These are phyloP conservation scores for Augiades crinisus DNA, from an alignment of 2,888 invertebrate genomes.

Conservation along the genomic window DNA sequence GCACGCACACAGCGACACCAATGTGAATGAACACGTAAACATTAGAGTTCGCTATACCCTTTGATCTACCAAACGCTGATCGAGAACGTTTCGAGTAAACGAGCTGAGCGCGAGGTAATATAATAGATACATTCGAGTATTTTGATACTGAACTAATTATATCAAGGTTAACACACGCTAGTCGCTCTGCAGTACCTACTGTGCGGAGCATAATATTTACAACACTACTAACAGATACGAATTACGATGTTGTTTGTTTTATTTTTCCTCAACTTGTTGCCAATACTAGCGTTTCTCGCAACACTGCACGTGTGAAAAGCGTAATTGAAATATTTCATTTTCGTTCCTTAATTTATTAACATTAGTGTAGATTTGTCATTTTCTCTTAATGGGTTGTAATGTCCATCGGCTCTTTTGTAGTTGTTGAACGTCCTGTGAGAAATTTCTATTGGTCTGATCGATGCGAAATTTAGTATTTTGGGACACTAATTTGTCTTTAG, in stretches of 20 bases:
- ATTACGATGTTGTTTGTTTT: slow-evolving; percentile 6
- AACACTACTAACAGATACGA: background rate
- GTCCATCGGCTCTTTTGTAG: no score
- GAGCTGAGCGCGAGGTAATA: background rate
- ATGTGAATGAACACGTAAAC: slow-evolving; percentile 76
- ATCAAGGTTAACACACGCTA: slow-evolving; percentile 31
- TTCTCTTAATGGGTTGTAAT: no score
- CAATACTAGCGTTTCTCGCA: no score
- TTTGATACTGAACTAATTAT: slow-evolving; percentile 30
- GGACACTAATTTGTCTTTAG: no score
- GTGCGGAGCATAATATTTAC: slow-evolving; percentile 14
- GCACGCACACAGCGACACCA: slow-evolving; percentile 53
- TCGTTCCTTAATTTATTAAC: no score
- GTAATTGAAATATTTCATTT: no score
- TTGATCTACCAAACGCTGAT: slow-evolving; percentile 30
- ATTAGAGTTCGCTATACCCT: slow-evolving; percentile 41
- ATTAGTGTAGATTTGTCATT: no score
- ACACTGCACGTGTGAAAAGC: no score
- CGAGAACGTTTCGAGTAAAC: slow-evolving; percentile 16
- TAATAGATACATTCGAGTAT: slow-evolving; percentile 18
- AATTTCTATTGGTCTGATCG: no score
- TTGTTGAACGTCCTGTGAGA: no score
- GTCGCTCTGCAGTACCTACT: slow-evolving; percentile 11
- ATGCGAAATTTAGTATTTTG: no score
- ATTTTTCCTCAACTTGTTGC: background rate